Percentiles rank a stretch among this genome's conserved stretches.
phyloP scores from a whole-genome alignment of 2,888 invertebrate species.

The Andrena chrysosceles region DNA sequence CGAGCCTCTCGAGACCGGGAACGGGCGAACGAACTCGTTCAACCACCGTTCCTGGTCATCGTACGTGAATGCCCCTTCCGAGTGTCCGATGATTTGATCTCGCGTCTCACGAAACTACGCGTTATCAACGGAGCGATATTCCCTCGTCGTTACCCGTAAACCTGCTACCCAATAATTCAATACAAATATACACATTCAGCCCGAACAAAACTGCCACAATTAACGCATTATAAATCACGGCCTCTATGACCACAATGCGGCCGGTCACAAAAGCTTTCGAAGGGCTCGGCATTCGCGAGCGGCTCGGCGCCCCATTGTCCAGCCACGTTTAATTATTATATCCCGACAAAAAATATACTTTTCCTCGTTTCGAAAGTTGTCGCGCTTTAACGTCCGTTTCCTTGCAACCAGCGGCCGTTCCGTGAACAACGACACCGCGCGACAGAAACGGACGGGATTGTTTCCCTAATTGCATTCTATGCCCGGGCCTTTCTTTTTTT shows the following conservation, averaged over 20 bases:
- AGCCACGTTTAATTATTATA: slow-evolving; percentile 47
- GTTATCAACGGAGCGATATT: too few species aligned
- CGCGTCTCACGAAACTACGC: too few species aligned
- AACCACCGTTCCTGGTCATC: slow-evolving; percentile 4
- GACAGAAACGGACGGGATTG: slow-evolving; percentile 47
- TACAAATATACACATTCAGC: not conserved
- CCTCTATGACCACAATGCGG: slow-evolving; percentile 12
- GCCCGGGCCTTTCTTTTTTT: slow-evolving; percentile 13
- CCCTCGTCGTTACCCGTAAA: not conserved
- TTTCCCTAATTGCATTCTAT: slow-evolving; percentile 60
- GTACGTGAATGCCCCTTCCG: not conserved
- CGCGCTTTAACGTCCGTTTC: slow-evolving; percentile 42
- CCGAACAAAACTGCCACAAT: slow-evolving; percentile 11
- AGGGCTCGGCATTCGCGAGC: slow-evolving; percentile 19
- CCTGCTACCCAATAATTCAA: not conserved
- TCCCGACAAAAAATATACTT: slow-evolving; percentile 35
- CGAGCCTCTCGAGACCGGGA: not conserved
- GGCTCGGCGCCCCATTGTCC: slow-evolving; percentile 4
- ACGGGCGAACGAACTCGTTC: slow-evolving; percentile 9
- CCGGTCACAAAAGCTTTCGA: slow-evolving; percentile 24
- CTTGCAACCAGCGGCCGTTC: slow-evolving; percentile 43
- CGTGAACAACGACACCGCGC: slow-evolving; percentile 44
- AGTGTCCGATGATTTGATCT: not conserved
- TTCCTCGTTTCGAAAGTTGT: slow-evolving; percentile 9
- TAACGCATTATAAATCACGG: slow-evolving; percentile 20